Base-by-base conservation (phyloP, 2,888 invertebrate genomes). In the Sceliomorpha sp. region DNA sequence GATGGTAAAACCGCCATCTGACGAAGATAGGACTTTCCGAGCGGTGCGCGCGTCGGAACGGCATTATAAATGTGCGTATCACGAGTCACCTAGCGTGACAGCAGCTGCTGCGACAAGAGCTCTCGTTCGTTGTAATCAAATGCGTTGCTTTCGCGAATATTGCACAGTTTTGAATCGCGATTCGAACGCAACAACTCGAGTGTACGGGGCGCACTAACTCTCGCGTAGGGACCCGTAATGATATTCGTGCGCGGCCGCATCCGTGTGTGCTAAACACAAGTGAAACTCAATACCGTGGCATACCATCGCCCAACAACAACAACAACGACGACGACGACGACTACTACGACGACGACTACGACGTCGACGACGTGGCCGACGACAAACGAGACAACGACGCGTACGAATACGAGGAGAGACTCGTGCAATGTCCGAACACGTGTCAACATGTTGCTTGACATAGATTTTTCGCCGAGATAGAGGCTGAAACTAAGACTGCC, bases 371-470 rank as follows among this genome's bases (percentile, higher is more conserved):
- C n/a, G n/a, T n/a, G n/a, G n/a, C n/a, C n/a, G n/a, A n/a, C n/a
- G n/a, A n/a, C n/a, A n/a, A n/a, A n/a, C n/a, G n/a, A n/a, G 4
- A 36, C 37, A 27, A 31, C 55, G 73, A 75, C 76, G 75, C 71
- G 67, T 73, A 73, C 44, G 40, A 44, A 67, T 67, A 42, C 53
- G 56, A 53, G 37, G 20, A 20, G 37, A 17, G 70, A 36, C 60
- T 60, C 78, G 75, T 69, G 74, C 75, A 66, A 76, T 74, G 77
- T 77, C 77, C 73, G 76, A 80, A 84, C 84, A 82, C 81, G 82
- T 84, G 84, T 84, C 84, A 84, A 84, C 84, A 82, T 83, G 82
- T 79, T 78, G 79, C 78, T 80, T 82, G 84, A 85, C 84, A 84
- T 80, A 84, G 85, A 85, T 84, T 84, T 84, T 84, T 83, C 83